Base-by-base conservation (phyloP, 2,797 vertebrate species). In the Molossus alvarezi region DNA sequence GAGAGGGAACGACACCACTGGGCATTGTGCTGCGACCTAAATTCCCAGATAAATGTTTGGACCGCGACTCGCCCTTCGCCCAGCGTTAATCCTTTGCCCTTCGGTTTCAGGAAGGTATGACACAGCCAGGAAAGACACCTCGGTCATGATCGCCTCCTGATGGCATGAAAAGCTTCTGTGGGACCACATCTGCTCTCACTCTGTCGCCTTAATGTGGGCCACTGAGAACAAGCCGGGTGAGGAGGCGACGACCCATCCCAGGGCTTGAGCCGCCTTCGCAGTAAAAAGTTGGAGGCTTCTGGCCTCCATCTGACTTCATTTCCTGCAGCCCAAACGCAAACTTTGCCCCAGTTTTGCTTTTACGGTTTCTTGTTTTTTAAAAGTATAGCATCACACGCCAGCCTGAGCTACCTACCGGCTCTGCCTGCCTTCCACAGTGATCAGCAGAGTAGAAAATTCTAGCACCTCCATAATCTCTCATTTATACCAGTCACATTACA, bases 1-100 rank as follows among this genome's bases (percentile, higher is more conserved):
- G 94, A 96, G 83, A 92, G 79, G 79, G 64, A 96, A 96, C 17
- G 85, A 90, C 93, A 96, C 91, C 97, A 95, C 85, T 91, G 83
- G 87, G 95, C 94, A 95, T 95, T 97, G 92, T 94, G 81, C 37
- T 89, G 27, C 94, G 95, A 97, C 96, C 95, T 92, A 96, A 95
- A 97, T 97, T 90, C 94, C 94, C 84, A 95, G 94, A 93, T 92
- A 96, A 91, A 84, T 84, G 95, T 97, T 95, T 97, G 96, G 94
- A 95, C 0, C 2, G 58, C 0, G 1, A 81, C 76, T 94, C 11
- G 0, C 62, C 80, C 77, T 97, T 94, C 85, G 92, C 90, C 83
- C 95, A 91, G 83, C 80, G 90, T 85, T 94, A 88, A 91, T 95
- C 75, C 76, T 95, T 88, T 95, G 91, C 48, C 18, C 72, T 87